Evolutionary conservation across 2,888 invertebrate species (phyloP).

Genomic region (Leptothorax acervorum): DNA sequence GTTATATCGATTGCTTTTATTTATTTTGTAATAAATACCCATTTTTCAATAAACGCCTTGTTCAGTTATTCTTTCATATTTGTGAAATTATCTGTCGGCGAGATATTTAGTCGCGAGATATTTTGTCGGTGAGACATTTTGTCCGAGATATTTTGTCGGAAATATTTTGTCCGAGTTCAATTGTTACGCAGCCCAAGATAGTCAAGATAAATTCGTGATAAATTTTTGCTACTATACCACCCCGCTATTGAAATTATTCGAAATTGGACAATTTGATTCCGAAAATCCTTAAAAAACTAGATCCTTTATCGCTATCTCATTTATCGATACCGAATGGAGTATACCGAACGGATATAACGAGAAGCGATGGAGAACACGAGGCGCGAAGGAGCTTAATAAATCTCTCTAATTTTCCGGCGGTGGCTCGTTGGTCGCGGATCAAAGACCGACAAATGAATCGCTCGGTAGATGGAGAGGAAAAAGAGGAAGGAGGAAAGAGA

Average conservation of each 20-base stretch:
- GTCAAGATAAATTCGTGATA: neutral
- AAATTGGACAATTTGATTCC: neutral
- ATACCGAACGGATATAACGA: neutral
- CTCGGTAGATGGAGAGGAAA: conserved; percentile 63
- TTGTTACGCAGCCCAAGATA: too few relatives aligned
- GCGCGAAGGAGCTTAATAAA: conserved; percentile 70
- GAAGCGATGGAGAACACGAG: neutral
- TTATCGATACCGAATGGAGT: neutral
- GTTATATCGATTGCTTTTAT: too few relatives aligned
- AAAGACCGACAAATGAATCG: conserved; percentile 83
- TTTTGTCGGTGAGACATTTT: too few relatives aligned
- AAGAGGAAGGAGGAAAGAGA: conserved; percentile 53
- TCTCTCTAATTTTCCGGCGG: conserved; percentile 79
- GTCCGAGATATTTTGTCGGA: too few relatives aligned
- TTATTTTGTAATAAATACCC: too few relatives aligned
- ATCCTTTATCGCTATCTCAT: neutral
- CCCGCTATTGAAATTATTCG: conserved; percentile 8
- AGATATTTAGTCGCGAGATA: too few relatives aligned
- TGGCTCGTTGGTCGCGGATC: conserved; percentile 76
- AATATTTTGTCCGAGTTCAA: too few relatives aligned
- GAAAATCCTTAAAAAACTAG: neutral
- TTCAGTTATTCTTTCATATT: too few relatives aligned
- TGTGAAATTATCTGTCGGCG: too few relatives aligned
- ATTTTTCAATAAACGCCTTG: too few relatives aligned
- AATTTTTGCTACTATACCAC: neutral